Evolutionary conservation across 2,888 invertebrate species (phyloP), one percentile per base, ranked within the genome.

Genomic region (Ceratothoa steindachneri): DNA sequence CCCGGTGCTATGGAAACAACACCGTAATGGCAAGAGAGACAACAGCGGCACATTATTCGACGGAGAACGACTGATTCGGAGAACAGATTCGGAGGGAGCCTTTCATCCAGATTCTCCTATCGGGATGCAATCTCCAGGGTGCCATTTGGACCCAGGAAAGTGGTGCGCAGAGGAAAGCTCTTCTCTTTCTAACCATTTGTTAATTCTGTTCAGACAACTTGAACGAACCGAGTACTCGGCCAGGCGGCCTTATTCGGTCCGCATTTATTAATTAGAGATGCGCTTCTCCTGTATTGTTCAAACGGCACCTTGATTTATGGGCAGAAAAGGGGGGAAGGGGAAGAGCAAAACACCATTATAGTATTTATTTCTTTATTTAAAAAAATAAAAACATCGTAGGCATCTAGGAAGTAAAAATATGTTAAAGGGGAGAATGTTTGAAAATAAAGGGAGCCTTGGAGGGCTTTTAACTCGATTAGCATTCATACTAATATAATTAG

Each of bases 61-160:
- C 5, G 15, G 41, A 5, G 7, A 41, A 41, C 15, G 7, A 41
- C 41, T 41, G 41, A 41, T 41, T 15, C 41, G 15, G 41, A 41
- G 15, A 5, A 9, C 7, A 41, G 41, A 41, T 41, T 41, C 41
- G 41, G 41, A 41, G 5, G 41, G 5, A 9, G 41, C 41, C 41
- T 41, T 41, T 41, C 19, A 24, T 24, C 22, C 60, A 15, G 60
- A n/a, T 60, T 7, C 27, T 12, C 60, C 24, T 60, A 60, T 60
- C 60, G 19, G 60, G 60, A n/a, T 12, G 19, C 9, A 24, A 60
- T 60, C 60, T 60, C 60, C 27, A 60, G 60, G 60, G 60, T 60
- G 60, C 60, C 60, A 60, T 60, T 60, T 60, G 60, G 60, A n/a
- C 19, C 60, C 24, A 60, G 60, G 60, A 60, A 60, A 60, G 41